Conservation (phyloP, 2,797 vertebrate species). For the Kryptolebias ocellatus region DNA sequence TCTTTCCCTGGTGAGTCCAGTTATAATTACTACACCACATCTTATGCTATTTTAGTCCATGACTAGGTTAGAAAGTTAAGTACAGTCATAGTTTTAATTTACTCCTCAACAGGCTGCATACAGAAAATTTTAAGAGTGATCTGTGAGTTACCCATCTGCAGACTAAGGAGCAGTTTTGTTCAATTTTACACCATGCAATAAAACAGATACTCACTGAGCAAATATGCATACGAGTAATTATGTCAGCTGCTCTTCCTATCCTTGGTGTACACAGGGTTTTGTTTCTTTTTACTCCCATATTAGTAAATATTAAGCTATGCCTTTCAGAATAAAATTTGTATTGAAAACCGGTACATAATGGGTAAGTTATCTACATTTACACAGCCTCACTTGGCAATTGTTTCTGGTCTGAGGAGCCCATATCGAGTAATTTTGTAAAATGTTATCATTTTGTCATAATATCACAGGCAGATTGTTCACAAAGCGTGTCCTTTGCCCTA, state of each 20-base stretch:
- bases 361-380: too few relatives aligned
- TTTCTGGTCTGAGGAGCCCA: too few relatives aligned
- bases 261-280: neutral
- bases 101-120: constrained; percentile 21
- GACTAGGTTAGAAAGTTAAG: constrained; percentile 62
- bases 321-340: too few relatives aligned
- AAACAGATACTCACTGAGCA: neutral
- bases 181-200: neutral
- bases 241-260: constrained; percentile 6
- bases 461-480: too few relatives aligned
- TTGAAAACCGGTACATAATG: too few relatives aligned
- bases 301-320: too few relatives aligned
- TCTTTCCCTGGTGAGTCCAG: constrained; percentile 64
- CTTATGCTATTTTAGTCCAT: constrained; percentile 66
- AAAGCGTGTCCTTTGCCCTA: too few relatives aligned
- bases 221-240: too few relatives aligned
- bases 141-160: neutral
- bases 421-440: too few relatives aligned
- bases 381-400: too few relatives aligned
- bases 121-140: neutral
- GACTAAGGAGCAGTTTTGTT: neutral
- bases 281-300: neutral
- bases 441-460: too few relatives aligned
- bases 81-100: constrained; percentile 30
- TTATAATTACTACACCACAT: constrained; percentile 73